These are phyloP conservation scores for Cremastinae sp. DNA, from an alignment of 2,888 invertebrate species.

Conservation along the genomic window DNA sequence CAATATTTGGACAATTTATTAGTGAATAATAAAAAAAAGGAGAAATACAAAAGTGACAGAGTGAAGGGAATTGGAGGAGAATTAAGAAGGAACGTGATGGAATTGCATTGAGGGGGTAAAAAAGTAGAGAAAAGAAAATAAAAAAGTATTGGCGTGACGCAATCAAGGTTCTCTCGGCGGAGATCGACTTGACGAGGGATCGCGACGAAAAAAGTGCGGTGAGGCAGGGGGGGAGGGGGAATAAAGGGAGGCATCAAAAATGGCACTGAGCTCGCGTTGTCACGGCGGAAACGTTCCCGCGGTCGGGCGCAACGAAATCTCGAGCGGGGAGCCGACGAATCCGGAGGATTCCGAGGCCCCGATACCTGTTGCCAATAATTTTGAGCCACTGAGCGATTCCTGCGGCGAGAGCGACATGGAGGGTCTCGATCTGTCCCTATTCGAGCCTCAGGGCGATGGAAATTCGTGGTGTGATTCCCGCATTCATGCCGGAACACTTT, in stretches of 20 bases:
- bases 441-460: slow-evolving; percentile 83
- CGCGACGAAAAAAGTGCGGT: neutral
- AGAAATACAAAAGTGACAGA: no score
- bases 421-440: slow-evolving; percentile 85
- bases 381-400: slow-evolving; percentile 84
- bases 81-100: neutral
- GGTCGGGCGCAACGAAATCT: slow-evolving; percentile 54
- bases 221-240: neutral
- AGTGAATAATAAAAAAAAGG: no score
- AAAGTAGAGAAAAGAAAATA: slow-evolving; percentile 10
- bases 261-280: slow-evolving; percentile 69
- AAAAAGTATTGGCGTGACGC: slow-evolving; percentile 1
- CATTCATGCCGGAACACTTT: slow-evolving; percentile 77
- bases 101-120: neutral
- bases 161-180: neutral
- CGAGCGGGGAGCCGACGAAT: slow-evolving; percentile 65
- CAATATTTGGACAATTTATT: no score
- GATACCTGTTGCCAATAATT: slow-evolving; percentile 75
- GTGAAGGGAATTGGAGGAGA: no score
- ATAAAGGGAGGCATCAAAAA: slow-evolving; percentile 48
- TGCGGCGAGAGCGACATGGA: slow-evolving; percentile 85
- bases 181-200: slow-evolving; percentile 12
- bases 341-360: slow-evolving; percentile 50
- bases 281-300: slow-evolving; percentile 60
- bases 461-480: slow-evolving; percentile 77